Evolutionary conservation across 2,113 vertebrate genomes (phyloP), one percentile per base, ranked within the genome.

Genomic region (Seriola rivoliana): DNA sequence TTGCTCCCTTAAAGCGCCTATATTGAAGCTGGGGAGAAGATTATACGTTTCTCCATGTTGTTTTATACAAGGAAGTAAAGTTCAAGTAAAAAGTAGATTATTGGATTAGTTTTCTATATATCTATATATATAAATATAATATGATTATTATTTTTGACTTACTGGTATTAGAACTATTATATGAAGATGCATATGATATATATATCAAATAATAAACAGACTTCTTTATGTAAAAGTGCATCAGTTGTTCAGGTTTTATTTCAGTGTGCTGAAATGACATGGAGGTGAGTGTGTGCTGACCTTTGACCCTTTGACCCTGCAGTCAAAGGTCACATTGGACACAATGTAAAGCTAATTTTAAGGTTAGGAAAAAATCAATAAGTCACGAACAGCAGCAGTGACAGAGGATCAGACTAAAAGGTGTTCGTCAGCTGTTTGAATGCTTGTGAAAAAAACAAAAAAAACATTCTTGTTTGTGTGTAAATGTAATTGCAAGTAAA

Each of bases 31-130:
- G 86, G 87, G 86, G 91, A 91, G 88, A 83, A 88, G 75, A 87
- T 88, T 91, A 90, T 92, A 75, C 38, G 67, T 91, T 93, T 93
- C 85, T 94, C 88, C 85, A 93, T 93, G 88, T 93, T 92, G 85
- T 93, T 94, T 94, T 95, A 92, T 94, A 94, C 86, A 89, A 90
- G 91, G 82, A 93, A 93, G 87, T 92, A 81, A 91, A 92, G 88
- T 94, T 78, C 87, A 93, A 90, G 91, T 94, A 92, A 88, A 94
- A 92, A 91, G 94, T 94, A 95, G 93, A 93, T 92, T 90, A 95
- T 92, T 94, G 92, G 93, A 95, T 95, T 95, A 95, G 94, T 95
- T 95, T 95, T 95, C 88, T 95, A 95, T 95, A 94, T 93, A 93
- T 93, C 82, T 89, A 73, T 91, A 89, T 90, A 92, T 90, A 91